phyloP scores from a whole-genome alignment of 2,888 invertebrate genomes.

The Rhogogaster chlorosoma region DNA sequence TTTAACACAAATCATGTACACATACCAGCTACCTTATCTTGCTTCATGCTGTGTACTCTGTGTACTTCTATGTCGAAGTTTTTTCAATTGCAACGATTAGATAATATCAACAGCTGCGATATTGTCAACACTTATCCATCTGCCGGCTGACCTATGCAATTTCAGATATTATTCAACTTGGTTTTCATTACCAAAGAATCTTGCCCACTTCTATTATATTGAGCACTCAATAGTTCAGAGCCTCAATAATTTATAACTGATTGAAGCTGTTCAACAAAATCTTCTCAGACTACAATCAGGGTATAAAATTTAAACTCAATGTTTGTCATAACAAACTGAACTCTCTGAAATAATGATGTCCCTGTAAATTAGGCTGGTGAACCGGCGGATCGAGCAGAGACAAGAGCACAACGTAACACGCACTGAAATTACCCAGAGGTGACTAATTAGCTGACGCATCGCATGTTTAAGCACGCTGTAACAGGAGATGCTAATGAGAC shows the following conservation, averaged over 20 bases:
- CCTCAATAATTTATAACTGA: constrained; percentile 1
- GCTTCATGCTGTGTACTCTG: constrained; percentile 1
- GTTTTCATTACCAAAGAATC: constrained; percentile 13
- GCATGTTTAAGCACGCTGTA: constrained; percentile 48
- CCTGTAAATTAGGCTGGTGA: constrained; percentile 81
- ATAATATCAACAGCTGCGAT: neutral
- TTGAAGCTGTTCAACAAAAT: constrained; percentile 1
- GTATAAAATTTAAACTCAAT: constrained; percentile 1
- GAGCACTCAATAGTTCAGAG: neutral
- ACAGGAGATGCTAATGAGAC: constrained; percentile 34
- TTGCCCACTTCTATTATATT: constrained; percentile 22
- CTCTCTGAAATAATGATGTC: constrained; percentile 51
- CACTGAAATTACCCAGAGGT: constrained; percentile 85
- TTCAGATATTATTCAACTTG: constrained; percentile 12
- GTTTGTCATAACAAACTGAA: neutral
- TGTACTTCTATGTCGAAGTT: constrained; percentile 24
- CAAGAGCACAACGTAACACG: constrained; percentile 85
- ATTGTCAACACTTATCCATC: neutral
- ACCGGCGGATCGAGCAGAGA: constrained; percentile 84
- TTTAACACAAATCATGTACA: constrained; percentile 6
- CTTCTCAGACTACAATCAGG: neutral
- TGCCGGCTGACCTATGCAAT: neutral
- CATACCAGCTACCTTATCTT: neutral
- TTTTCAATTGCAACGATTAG: constrained; percentile 8
- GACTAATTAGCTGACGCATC: constrained; percentile 66